These are phyloP conservation scores for Empidonax traillii DNA, from an alignment of 2,113 vertebrate genomes.

Conservation along the genomic window DNA sequence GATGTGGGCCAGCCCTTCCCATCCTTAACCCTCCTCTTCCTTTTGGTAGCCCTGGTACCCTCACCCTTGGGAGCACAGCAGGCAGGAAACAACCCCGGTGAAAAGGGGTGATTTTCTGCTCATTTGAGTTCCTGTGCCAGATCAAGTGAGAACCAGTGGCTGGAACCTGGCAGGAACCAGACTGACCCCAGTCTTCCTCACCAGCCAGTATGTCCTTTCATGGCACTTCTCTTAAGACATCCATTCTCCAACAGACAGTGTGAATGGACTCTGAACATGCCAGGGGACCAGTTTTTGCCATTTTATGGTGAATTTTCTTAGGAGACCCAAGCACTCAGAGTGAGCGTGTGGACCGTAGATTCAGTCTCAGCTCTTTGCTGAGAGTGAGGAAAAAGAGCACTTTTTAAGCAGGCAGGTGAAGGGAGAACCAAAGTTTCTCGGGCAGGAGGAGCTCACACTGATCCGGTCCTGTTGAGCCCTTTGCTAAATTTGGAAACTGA, in stretches of 20 bases:
- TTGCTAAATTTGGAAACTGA: background rate
- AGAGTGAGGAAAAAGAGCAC: background rate
- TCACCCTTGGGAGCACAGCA: background rate
- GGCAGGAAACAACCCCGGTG: background rate
- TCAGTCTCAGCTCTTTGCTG: background rate
- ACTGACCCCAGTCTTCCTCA: background rate
- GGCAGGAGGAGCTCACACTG: background rate
- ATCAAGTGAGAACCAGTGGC: background rate
- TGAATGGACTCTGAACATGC: background rate
- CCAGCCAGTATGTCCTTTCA: background rate
- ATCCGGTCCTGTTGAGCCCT: background rate
- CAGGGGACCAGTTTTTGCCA: background rate
- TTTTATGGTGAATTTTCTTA: background rate
- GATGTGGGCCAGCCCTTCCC: background rate
- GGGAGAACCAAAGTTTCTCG: accelerated
- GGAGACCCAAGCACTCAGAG: accelerated
- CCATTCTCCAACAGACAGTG: accelerated
- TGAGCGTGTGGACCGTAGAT: accelerated
- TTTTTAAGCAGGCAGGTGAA: background rate
- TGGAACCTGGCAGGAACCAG: background rate
- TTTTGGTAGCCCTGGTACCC: background rate
- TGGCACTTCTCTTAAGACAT: accelerated
- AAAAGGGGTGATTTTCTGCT: background rate
- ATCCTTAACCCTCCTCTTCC: background rate
- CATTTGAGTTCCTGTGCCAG: background rate